Percentiles rank a stretch among this genome's conserved stretches.
Evolutionary conservation across 2,113 vertebrate species (phyloP).

Genomic region (Procavia capensis): DNA sequence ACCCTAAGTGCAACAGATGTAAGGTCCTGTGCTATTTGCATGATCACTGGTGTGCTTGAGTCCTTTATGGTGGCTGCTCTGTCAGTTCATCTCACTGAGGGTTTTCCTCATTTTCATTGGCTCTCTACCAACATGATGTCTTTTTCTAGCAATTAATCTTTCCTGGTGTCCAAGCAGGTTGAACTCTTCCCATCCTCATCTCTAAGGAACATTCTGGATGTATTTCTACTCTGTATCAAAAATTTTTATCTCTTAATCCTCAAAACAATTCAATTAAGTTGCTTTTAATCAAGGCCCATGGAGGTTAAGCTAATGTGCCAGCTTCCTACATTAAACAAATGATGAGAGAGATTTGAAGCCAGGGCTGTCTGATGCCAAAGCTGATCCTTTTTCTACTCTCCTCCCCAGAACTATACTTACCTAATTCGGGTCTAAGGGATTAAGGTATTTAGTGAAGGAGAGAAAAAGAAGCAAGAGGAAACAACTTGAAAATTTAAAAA

Average conservation of each 20-base stretch:
- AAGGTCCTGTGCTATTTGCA: not conserved
- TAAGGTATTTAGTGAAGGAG: not conserved
- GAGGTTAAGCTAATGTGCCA: not conserved
- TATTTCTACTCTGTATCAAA: not conserved
- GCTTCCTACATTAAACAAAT: not conserved
- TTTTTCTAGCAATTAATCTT: not conserved
- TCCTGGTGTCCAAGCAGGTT: not conserved
- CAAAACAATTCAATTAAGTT: not conserved
- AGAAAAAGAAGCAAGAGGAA: not conserved
- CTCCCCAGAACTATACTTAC: not conserved
- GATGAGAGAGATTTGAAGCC: not conserved
- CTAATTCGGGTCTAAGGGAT: not conserved
- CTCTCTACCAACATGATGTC: not conserved
- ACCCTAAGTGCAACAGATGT: not conserved
- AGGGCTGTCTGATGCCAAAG: not conserved
- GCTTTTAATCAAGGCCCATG: not conserved
- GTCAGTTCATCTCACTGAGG: not conserved
- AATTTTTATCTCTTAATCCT: conserved; percentile 6
- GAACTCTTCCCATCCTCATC: not conserved
- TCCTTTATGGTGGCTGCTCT: not conserved
- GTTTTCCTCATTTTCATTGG: not conserved
- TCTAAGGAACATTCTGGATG: not conserved
- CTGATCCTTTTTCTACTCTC: not conserved
- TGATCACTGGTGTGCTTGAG: not conserved
- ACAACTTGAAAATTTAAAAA: not conserved